Base-by-base conservation (phyloP, 1,140 invertebrate species). In the Dysdera silvatica region DNA sequence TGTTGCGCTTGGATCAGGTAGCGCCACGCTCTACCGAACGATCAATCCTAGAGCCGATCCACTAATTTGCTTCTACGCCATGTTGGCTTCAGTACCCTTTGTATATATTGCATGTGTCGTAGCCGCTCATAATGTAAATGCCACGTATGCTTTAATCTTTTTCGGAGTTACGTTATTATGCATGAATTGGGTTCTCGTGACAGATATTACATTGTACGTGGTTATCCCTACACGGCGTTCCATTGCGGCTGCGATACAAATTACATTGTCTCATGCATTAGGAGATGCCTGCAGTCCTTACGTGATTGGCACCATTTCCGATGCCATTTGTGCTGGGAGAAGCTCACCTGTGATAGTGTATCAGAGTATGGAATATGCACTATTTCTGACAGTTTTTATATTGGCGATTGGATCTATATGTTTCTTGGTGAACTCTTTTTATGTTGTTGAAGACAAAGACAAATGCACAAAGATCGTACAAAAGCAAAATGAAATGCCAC, bases 121-220 rank as follows among this genome's bases (percentile, higher is more conserved):
- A 54, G 86, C 88, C 1, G 76, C 79, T 67, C 78, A 78, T 28
- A 81, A 83, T 75, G 80, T 80, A 14, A 72, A 70, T n/a, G 72
- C 79, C 41, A 87, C 89, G 75, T 95, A 87, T 77, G 23, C 24
- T 20, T 66, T 81, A 24, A 77, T 84, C 53, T 82, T 82, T 67
- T 67, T 82, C 55, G 77, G 77, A 16, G 77, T 81, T 58, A 77
- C 75, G 12, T 71, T 78, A 68, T 80, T 99, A 67, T 98, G 97
- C 79, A 81, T 98, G 63, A 98, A 96, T 74, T 99, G 96, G 96
- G 87, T 95, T 2, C 87, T 99, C 74, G 93, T 98, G 62, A 91
- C 95, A 49, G 96, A 99, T 78, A 96, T 99, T 66, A 80, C 98
- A 70, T 26, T 55, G 89, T 95, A 95, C 77, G 89, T 94, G 33